Conservation (phyloP, 1,140 invertebrate species). For the Papilio polyxenes region DNA sequence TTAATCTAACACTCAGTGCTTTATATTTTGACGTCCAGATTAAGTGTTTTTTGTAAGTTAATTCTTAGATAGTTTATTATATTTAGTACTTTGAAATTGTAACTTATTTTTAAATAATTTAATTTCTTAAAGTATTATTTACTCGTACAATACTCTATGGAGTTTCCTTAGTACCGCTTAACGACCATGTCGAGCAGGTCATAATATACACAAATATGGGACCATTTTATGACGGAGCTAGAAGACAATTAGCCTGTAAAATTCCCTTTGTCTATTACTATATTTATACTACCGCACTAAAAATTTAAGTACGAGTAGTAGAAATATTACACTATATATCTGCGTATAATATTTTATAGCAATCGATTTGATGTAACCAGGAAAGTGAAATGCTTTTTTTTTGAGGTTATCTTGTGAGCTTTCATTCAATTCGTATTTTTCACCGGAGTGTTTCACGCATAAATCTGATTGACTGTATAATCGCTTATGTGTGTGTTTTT, state of each 20-base stretch:
- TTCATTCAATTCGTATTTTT: too few relatives aligned
- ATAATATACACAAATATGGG: conserved; percentile 18
- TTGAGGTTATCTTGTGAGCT: too few relatives aligned
- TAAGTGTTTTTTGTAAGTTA: too few relatives aligned
- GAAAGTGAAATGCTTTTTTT: too few relatives aligned
- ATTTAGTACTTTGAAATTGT: background rate
- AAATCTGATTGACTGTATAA: too few relatives aligned
- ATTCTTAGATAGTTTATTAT: too few relatives aligned
- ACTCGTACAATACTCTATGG: background rate
- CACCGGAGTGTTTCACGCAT: too few relatives aligned
- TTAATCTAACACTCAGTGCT: too few relatives aligned
- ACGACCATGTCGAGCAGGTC: conserved; percentile 21
- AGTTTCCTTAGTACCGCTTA: conserved; percentile 24
- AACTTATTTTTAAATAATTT: background rate
- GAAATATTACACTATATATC: conserved; percentile 12
- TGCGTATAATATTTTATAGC: conserved; percentile 27
- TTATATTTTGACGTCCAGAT: too few relatives aligned
- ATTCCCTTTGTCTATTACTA: conserved; percentile 10
- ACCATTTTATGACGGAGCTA: background rate
- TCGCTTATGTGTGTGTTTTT: too few relatives aligned
- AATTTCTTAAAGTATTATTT: background rate
- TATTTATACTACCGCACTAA: background rate
- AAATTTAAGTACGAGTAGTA: background rate
- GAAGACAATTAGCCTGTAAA: conserved; percentile 25
- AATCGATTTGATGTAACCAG: too few relatives aligned